phyloP scores from a whole-genome alignment of 2,113 vertebrate genomes.

The Sapayoa aenigma region DNA sequence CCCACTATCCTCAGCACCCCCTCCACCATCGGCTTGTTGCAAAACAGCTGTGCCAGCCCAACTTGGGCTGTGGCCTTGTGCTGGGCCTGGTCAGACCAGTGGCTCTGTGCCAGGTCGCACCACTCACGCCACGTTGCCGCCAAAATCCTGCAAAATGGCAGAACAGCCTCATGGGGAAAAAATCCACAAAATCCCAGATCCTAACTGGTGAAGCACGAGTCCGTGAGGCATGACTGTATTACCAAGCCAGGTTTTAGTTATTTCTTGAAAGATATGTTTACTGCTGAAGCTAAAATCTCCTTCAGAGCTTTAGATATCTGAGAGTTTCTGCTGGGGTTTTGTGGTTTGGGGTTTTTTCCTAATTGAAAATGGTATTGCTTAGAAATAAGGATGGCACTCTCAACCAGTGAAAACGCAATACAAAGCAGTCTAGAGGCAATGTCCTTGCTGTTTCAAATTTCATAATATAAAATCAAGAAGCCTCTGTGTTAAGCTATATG shows the following conservation, averaged over 20 bases:
- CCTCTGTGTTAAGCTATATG: not conserved
- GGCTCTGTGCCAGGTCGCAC: too few relatives aligned
- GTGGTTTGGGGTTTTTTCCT: not conserved
- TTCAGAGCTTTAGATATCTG: not conserved
- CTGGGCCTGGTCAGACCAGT: too few relatives aligned
- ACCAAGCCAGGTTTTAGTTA: not conserved
- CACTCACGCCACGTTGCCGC: too few relatives aligned
- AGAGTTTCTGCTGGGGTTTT: not conserved
- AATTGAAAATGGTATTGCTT: conserved; percentile 3
- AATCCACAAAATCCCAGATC: too few relatives aligned
- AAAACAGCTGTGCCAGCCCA: too few relatives aligned
- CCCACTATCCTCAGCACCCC: too few relatives aligned
- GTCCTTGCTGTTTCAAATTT: not conserved
- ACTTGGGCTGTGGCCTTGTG: too few relatives aligned
- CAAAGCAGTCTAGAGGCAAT: not conserved
- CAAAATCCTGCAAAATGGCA: too few relatives aligned
- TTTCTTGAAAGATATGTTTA: conserved; percentile 13
- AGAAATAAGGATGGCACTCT: not conserved
- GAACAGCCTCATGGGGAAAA: too few relatives aligned
- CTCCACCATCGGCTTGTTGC: too few relatives aligned
- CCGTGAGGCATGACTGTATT: too few relatives aligned
- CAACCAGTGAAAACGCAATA: not conserved
- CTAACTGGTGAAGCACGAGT: too few relatives aligned
- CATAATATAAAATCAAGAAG: not conserved
- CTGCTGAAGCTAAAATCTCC: not conserved